Evolutionary conservation across 2,797 vertebrate species (phyloP).

Genomic region (Labroides dimidiatus): DNA sequence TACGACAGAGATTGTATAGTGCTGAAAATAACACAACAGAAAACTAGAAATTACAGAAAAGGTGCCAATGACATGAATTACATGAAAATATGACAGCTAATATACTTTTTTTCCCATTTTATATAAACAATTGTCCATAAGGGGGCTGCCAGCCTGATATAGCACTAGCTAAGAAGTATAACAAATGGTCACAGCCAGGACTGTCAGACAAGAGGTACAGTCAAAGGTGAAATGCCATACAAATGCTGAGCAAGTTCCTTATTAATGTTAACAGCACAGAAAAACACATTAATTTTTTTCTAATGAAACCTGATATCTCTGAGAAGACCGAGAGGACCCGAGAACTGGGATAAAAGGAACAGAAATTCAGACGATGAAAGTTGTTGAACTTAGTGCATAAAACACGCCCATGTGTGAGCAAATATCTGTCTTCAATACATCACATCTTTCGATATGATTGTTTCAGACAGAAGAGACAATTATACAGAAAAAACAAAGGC

Average conservation of each 20-base stretch:
- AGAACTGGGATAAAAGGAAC: conserved; percentile 55
- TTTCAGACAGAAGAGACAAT: conserved; percentile 39
- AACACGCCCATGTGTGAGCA: conserved; percentile 75
- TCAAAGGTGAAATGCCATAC: conserved; percentile 66
- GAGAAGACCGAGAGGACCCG: conserved; percentile 39
- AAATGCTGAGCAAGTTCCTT: conserved; percentile 67
- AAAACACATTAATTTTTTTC: conserved; percentile 32
- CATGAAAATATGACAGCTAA: conserved; percentile 74
- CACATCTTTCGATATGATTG: conserved; percentile 62
- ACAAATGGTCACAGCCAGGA: conserved; percentile 72
- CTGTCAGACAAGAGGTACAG: conserved; percentile 69
- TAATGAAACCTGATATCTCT: conserved; percentile 40
- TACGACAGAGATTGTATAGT: conserved; percentile 64
- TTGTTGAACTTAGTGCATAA: conserved; percentile 82
- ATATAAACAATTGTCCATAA: conserved; percentile 75
- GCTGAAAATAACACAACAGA: conserved; percentile 70
- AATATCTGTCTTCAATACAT: conserved; percentile 67
- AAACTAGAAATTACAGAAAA: conserved; percentile 63
- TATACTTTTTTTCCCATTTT: conserved; percentile 76
- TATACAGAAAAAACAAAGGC: conserved; percentile 32
- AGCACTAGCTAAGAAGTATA: conserved; percentile 66
- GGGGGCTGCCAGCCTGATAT: conserved; percentile 71
- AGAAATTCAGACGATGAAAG: conserved; percentile 65
- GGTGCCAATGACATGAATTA: conserved; percentile 80
- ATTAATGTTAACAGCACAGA: conserved; percentile 68